phyloP scores from a whole-genome alignment of 1,140 invertebrate genomes.

The Bombyx mandarina region DNA sequence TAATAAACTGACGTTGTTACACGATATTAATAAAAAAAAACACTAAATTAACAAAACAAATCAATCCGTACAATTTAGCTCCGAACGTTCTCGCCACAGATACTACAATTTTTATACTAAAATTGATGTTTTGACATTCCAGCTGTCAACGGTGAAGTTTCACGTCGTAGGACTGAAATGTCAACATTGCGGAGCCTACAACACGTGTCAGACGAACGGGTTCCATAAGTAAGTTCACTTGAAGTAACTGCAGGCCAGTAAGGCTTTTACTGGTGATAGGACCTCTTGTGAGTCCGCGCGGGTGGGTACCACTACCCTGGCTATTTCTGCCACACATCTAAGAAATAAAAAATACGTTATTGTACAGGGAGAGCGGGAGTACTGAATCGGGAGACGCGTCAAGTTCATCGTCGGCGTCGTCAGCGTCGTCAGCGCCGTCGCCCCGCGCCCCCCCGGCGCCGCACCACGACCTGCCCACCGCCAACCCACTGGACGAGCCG shows the following conservation, averaged over 20 bases:
- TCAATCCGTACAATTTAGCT: too few relatives aligned
- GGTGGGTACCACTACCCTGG: too few relatives aligned
- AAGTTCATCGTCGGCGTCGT: constrained; percentile 14
- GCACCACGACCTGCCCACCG: constrained; percentile 35
- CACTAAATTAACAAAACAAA: too few relatives aligned
- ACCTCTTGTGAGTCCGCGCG: too few relatives aligned
- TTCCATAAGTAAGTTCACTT: constrained; percentile 59
- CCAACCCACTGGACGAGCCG: constrained; percentile 60
- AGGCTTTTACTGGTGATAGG: too few relatives aligned
- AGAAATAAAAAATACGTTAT: background rate
- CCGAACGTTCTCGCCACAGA: too few relatives aligned
- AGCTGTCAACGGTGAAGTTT: constrained; percentile 86
- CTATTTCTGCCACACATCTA: too few relatives aligned
- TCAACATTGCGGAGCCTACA: constrained; percentile 86
- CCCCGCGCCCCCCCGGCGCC: constrained; percentile 1
- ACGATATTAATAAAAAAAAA: too few relatives aligned
- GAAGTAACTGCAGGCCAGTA: too few relatives aligned
- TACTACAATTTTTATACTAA: background rate
- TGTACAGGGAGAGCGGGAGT: constrained; percentile 7
- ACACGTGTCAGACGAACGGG: constrained; percentile 83
- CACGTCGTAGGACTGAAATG: constrained; percentile 90
- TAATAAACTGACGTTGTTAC: too few relatives aligned
- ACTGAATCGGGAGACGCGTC: constrained; percentile 23
- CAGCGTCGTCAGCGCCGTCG: constrained; percentile 15
- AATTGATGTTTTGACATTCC: constrained; percentile 24